Percentiles rank a stretch among this genome's conserved stretches.
Evolutionary conservation across 2,888 invertebrate species (phyloP).

Genomic region (Parnassius glacialis): DNA sequence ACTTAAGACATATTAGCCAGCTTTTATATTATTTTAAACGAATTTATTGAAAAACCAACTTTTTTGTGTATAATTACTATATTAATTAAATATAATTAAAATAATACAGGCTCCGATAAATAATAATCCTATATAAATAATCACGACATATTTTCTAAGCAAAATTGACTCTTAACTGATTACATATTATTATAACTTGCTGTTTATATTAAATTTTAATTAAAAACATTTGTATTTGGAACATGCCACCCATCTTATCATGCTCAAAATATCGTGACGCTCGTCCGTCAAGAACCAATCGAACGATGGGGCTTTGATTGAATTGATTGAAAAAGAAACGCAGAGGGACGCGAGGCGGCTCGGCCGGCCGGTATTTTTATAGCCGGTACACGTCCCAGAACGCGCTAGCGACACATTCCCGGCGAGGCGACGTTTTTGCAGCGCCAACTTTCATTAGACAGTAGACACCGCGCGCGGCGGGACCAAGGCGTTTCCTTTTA

Average conservation of each 20-base stretch:
- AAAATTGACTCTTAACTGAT: too few species aligned
- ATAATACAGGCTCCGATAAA: too few species aligned
- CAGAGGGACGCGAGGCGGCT: constrained; percentile 52
- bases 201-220: background rate
- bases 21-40: too few species aligned
- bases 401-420: constrained; percentile 78
- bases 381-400: constrained; percentile 73
- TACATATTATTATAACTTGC: too few species aligned
- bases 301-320: constrained; percentile 66
- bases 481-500: constrained; percentile 72
- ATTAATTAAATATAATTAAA: too few species aligned
- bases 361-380: constrained; percentile 74
- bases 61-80: too few species aligned
- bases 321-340: constrained; percentile 76
- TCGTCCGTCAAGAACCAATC: constrained; percentile 60
- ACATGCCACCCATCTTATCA: constrained; percentile 15
- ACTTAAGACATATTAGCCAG: background rate
- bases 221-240: constrained; percentile 7
- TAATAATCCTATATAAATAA: too few species aligned
- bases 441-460: constrained; percentile 76
- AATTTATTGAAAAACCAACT: too few species aligned
- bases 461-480: constrained; percentile 69
- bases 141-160: too few species aligned
- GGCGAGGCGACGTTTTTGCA: constrained; percentile 74
- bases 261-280: constrained; percentile 50